Base-by-base conservation (phyloP, 30 jellyfish, hydroid and myxozoan species). In the Cassiopea andromeda region DNA sequence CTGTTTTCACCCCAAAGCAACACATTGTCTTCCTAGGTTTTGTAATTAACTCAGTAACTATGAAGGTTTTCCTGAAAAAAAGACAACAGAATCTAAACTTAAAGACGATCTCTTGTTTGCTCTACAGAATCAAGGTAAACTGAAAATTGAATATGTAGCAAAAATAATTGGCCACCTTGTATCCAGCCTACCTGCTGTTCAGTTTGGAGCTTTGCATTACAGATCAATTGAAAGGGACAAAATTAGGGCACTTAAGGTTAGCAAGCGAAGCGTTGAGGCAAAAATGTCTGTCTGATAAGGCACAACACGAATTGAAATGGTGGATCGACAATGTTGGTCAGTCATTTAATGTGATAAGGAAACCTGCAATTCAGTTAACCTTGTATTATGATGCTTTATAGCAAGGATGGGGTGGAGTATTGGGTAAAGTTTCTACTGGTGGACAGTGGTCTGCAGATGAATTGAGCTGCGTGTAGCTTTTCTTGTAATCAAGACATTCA, bases 171-270 rank as follows among this genome's bases (percentile, higher is more conserved):
- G 90, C 10, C 18, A 75, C 60, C 67, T 87, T 64, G 70, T 77
- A n/a, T 87, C 94, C 27, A 87, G 90, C 84, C 77, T 87, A 6
- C 94, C 94, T 38, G 94, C 94, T 66, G 90, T 77, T 46, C 73
- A 68, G 48, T 87, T 16, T 74, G 90, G 93, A 27, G 44, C 44
- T 4, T 19, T 67, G 78, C 45, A 87, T 73, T 78, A 48, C 64
- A 46, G 94, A 69, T 18, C 46, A 9, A 50, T 88, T 44, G 91
- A 88, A 54, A 50, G 61, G 19, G 82, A 64, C 49, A 78, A 77
- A 79, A 48, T 83, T 27, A 82, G 73, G 47, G 16, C 46, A 19
- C 59, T 83, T 1, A 69, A 67, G 69, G 10, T 46, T 48, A 68
- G 16, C 27, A 83, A 54, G 77, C 76, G 87, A 78, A 59, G 54